Percentiles rank a stretch among this genome's conserved stretches.
Evolutionary conservation across 2,113 vertebrate species (phyloP).

Genomic region (Passer montanus): DNA sequence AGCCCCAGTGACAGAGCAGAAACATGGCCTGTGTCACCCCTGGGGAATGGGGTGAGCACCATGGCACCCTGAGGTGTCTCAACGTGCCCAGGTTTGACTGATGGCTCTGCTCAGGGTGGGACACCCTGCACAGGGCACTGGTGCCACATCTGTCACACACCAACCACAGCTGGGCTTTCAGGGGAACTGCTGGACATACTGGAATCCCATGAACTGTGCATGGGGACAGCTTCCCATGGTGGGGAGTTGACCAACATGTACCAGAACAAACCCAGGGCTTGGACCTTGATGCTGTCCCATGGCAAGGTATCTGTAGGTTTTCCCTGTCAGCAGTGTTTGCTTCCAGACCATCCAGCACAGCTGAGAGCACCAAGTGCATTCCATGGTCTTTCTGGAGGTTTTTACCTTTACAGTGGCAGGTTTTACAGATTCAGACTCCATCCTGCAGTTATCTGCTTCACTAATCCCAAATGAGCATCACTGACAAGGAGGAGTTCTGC

Average conservation of each 20-base stretch:
- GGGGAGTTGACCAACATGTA: neutral
- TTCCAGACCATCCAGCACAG: neutral
- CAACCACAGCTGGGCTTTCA: neutral
- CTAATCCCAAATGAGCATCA: fast-evolving
- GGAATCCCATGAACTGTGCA: neutral
- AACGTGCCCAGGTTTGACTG: neutral
- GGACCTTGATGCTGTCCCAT: neutral
- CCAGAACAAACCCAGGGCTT: neutral
- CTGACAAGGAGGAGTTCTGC: neutral
- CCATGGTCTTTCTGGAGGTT: neutral
- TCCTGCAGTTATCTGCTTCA: neutral
- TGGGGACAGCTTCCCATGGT: neutral
- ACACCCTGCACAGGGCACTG: neutral
- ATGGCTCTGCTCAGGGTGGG: neutral
- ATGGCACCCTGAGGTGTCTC: fast-evolving
- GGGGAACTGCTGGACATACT: neutral
- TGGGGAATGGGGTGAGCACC: neutral
- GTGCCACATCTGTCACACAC: neutral
- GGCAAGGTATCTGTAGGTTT: neutral
- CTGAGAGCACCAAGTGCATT: neutral
- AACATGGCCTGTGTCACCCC: neutral
- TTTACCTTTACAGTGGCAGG: neutral
- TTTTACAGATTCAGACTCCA: neutral
- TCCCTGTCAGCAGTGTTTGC: neutral
- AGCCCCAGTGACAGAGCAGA: neutral